These are phyloP conservation scores for Melanerpes aurifrons DNA, from an alignment of 2,113 vertebrate genomes.

Conservation along the genomic window DNA sequence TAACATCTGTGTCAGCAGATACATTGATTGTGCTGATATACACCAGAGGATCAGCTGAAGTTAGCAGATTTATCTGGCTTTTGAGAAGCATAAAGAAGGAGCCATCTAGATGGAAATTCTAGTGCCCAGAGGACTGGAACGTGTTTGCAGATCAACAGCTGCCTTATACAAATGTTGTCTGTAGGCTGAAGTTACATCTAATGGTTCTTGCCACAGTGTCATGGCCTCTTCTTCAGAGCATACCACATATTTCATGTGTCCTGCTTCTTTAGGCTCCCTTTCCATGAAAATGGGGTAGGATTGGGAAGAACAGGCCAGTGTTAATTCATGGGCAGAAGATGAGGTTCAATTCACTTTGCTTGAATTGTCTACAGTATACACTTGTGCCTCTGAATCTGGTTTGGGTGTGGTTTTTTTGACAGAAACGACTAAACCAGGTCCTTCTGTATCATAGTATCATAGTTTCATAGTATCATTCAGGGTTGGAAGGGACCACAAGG, in stretches of 20 bases:
- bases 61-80: not conserved
- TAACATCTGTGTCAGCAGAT: not conserved
- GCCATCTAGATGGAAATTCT: not conserved
- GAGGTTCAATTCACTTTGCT: not conserved
- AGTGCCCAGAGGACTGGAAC: not conserved
- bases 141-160: not conserved
- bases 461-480: too few relatives aligned
- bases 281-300: not conserved
- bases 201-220: not conserved
- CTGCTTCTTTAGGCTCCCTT: not conserved
- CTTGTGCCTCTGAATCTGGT: not conserved
- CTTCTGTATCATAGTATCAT: too few relatives aligned
- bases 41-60: not conserved
- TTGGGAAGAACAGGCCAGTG: not conserved
- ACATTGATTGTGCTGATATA: not conserved
- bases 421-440: not conserved
- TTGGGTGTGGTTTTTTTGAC: not conserved
- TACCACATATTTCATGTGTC: fast-evolving
- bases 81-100: not conserved
- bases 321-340: not conserved
- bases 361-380: not conserved
- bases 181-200: not conserved
- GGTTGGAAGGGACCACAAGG: too few relatives aligned
- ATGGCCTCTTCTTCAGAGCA: not conserved
- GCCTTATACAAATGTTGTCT: not conserved